Conservation (phyloP, 2,888 invertebrate species). For the Mesopsocus fuscifrons region DNA sequence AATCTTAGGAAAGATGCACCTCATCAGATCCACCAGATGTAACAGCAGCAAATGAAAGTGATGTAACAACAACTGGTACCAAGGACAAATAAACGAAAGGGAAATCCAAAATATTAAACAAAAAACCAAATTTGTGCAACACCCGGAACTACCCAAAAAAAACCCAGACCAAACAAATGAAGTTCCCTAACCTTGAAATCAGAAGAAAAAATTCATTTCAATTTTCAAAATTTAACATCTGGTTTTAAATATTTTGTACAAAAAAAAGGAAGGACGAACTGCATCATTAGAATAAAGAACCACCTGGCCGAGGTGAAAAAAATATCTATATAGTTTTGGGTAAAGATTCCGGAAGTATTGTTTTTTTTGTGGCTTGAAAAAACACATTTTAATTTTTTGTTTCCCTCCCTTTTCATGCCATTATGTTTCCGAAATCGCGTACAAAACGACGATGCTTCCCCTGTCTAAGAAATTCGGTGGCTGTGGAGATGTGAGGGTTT, state of each 20-base stretch:
- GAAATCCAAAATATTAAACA: no score
- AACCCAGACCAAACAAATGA: no score
- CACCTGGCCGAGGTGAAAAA: not conserved
- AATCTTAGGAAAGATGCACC: no score
- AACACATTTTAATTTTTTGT: not conserved
- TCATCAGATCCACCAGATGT: no score
- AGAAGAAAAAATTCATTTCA: not conserved
- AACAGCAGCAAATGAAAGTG: no score
- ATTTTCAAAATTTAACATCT: not conserved
- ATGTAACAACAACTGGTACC: no score
- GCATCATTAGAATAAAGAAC: not conserved
- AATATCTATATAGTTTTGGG: not conserved
- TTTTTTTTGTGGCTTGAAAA: not conserved
- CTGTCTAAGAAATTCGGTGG: not conserved
- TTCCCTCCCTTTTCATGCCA: not conserved
- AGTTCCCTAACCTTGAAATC: not conserved
- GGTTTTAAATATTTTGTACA: not conserved
- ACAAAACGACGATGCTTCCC: not conserved
- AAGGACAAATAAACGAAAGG: no score
- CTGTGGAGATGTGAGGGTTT: not conserved
- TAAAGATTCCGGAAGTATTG: not conserved
- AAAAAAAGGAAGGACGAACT: not conserved
- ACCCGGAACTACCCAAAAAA: no score
- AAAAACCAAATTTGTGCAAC: no score
- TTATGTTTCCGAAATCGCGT: not conserved